These are phyloP conservation scores for Rhimphoctona megacephalus DNA, from an alignment of 2,888 invertebrate genomes.

Conservation along the genomic window DNA sequence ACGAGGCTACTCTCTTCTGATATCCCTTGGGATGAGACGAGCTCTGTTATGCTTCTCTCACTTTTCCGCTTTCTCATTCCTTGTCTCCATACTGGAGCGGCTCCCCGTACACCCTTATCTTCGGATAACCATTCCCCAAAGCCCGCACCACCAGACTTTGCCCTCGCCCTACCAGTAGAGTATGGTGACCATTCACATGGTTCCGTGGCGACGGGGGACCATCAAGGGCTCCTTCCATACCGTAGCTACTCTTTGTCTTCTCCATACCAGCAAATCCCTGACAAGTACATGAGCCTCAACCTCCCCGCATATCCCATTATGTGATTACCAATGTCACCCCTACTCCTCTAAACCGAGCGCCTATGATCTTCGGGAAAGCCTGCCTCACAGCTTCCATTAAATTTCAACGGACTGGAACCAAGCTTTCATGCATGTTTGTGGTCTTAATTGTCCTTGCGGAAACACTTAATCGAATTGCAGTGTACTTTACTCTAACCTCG, in stretches of 20 bases:
- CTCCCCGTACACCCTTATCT: constrained; percentile 63
- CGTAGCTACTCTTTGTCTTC: constrained; percentile 64
- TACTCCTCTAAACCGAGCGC: neutral
- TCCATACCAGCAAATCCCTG: constrained; percentile 58
- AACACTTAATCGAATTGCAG: constrained; percentile 52
- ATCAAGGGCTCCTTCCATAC: constrained; percentile 46
- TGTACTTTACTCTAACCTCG: constrained; percentile 9
- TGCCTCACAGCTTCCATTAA: constrained; percentile 7
- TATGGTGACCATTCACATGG: constrained; percentile 61
- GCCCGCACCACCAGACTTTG: constrained; percentile 46
- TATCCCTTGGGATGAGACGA: constrained; percentile 81
- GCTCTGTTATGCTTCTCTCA: constrained; percentile 70
- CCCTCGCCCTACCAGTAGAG: constrained; percentile 29
- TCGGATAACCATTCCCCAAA: constrained; percentile 63
- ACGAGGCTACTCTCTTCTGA: constrained; percentile 79
- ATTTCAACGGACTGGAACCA: constrained; percentile 6
- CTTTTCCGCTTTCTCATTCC: constrained; percentile 51
- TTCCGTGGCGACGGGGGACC: constrained; percentile 54
- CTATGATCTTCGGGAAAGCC: constrained; percentile 27
- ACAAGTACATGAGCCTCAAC: constrained; percentile 63
- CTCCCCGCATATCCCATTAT: constrained; percentile 63
- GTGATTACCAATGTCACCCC: constrained; percentile 65
- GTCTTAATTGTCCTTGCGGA: constrained; percentile 55
- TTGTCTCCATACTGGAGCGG: constrained; percentile 54
- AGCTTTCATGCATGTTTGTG: constrained; percentile 50